A percentile compares a stretch with the other conserved stretches of the same genome.
Evolutionary conservation across 2,888 invertebrate genomes (phyloP).

Genomic region (Acleris emargana): DNA sequence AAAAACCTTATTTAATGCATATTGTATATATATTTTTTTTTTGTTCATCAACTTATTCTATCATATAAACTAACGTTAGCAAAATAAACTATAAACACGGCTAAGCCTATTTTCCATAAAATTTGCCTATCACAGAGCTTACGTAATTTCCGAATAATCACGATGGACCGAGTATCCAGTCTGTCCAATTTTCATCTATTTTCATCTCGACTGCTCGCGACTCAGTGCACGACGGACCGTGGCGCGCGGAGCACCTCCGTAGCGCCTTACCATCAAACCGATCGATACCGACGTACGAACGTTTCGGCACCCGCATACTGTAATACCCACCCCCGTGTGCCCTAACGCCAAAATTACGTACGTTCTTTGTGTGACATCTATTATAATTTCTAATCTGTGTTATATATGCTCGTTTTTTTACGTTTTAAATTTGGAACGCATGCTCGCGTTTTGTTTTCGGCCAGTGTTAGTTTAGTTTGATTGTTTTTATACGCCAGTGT

Average conservation of each 20-base stretch:
- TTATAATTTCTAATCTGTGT: constrained; percentile 10
- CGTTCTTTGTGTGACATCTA: constrained; percentile 39
- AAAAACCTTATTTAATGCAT: too few relatives aligned
- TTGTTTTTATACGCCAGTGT: constrained; percentile 21
- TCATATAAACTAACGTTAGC: too few relatives aligned
- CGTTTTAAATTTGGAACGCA: constrained; percentile 34
- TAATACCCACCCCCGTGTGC: constrained; percentile 39
- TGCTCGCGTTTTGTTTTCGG: constrained; percentile 34
- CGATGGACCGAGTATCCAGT: constrained; percentile 16
- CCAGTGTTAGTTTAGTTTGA: background rate
- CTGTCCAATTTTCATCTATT: constrained; percentile 49
- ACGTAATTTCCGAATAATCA: background rate
- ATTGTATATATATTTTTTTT: too few relatives aligned
- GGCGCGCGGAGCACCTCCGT: constrained; percentile 59
- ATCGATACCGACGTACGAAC: constrained; percentile 43
- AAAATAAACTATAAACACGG: too few relatives aligned
- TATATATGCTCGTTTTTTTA: background rate
- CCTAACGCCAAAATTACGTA: constrained; percentile 60
- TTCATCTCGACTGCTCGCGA: constrained; percentile 46
- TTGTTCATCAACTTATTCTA: too few relatives aligned
- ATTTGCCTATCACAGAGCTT: too few relatives aligned
- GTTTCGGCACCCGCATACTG: constrained; percentile 20
- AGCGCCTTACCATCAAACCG: constrained; percentile 33
- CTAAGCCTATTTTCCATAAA: too few relatives aligned
- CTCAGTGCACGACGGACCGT: constrained; percentile 70